Evolutionary conservation across 2,888 invertebrate genomes (phyloP), one percentile per base, ranked within the genome.

Genomic region (Orchesella flavescens): DNA sequence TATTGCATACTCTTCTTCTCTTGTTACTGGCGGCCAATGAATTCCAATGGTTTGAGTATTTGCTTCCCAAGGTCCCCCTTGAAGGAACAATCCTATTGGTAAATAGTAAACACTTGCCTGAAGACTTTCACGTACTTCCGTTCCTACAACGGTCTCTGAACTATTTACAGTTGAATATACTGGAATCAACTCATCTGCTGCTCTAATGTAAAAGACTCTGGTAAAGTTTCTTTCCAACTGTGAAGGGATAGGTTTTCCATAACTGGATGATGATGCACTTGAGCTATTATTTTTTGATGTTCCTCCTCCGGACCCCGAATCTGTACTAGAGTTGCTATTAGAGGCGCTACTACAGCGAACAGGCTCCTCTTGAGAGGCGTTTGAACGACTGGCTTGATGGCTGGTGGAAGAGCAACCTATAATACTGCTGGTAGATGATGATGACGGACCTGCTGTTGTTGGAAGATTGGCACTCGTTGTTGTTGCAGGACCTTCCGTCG

Each of bases 41-140:
- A 88, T 88, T 24, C 86, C 88, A 55, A 88, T 55, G 21, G 80
- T 85, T 74, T 83, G 80, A 44, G 86, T 84, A 71, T 81, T 82
- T 46, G 84, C 68, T 79, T 86, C 84, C 86, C 87, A 88, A 49
- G 83, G 76, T 21, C 78, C 79, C 13, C 87, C 87, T 61, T 84
- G 78, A n/a, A 88, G 79, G 46, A 88, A 87, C 7, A 88, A 69
- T 0, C 88, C 87, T 53, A 87, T 84, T 13, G 88, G 88, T 63
- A 87, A 85, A 34, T 84, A 71, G 76, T 85, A 88, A 0, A 88
- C 86, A 63, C 87, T 84, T 9, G 82, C 73, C 46, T 85, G 83
- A 44, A 85, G 86, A 46, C 87, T 84, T 59, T 88, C 87, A 24
- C 86, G 71, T 13, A 86, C 61, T 44, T 84, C 85, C 13, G 72